Percentiles rank a stretch among this genome's conserved stretches.
Conservation (phyloP, 2,113 vertebrate genomes). For the Saccopteryx bilineata region DNA sequence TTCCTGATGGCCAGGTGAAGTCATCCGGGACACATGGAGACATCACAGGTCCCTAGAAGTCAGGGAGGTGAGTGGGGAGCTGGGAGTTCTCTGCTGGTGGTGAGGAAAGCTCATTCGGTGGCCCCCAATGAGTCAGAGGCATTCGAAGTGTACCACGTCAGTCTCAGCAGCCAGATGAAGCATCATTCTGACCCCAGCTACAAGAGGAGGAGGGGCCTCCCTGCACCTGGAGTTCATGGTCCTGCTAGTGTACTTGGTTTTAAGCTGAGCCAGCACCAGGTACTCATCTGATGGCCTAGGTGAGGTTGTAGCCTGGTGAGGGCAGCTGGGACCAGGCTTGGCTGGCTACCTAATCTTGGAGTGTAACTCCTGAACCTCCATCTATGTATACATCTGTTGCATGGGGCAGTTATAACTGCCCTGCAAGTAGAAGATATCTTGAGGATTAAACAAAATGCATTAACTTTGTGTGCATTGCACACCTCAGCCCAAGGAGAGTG, state of each 20-base stretch:
- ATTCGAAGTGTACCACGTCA: rapidly evolving
- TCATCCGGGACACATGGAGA: neutral
- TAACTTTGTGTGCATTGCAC: rapidly evolving
- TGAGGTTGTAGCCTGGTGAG: neutral
- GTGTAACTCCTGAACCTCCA: neutral
- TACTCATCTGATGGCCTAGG: neutral
- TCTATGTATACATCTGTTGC: neutral
- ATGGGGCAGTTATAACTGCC: neutral
- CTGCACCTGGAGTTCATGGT: neutral
- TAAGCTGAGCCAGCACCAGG: neutral
- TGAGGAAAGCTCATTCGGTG: neutral
- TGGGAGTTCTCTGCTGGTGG: neutral
- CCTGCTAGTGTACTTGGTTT: neutral
- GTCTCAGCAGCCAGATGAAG: neutral
- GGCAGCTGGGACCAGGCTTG: neutral
- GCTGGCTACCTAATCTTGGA: neutral
- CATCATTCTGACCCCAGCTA: neutral
- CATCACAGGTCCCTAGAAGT: neutral
- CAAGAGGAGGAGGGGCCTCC: neutral
- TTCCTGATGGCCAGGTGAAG: neutral
- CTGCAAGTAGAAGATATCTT: neutral
- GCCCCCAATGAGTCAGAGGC: neutral
- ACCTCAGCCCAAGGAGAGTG: neutral
- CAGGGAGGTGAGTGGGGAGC: neutral
- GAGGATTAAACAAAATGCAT: neutral